Evolutionary conservation across 2,888 invertebrate species (phyloP).

Genomic region (Drosophila mulleri): DNA sequence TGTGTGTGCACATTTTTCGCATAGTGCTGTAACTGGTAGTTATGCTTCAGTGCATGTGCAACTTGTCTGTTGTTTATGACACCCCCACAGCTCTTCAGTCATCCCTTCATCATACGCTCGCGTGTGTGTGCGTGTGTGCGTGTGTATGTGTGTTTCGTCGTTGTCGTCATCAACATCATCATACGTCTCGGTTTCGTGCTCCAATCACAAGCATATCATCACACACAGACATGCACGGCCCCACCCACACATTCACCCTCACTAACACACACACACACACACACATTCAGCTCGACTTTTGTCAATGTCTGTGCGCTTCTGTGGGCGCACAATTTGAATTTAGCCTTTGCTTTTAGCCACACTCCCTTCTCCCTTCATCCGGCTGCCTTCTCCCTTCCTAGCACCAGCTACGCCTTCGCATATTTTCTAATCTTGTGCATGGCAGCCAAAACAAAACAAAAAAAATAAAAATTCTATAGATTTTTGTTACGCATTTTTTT

Average conservation of each 20-base stretch:
- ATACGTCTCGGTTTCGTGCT: slow-evolving; percentile 72
- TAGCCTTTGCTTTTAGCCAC: slow-evolving; percentile 40
- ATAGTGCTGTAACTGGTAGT: slow-evolving; percentile 62
- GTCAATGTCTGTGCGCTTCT: slow-evolving; percentile 21
- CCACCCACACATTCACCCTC: neutral
- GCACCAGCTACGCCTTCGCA: slow-evolving; percentile 1
- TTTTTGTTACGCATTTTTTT: slow-evolving; percentile 43
- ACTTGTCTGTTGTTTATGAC: slow-evolving; percentile 79
- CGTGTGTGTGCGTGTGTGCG: slow-evolving; percentile 1
- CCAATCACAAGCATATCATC: slow-evolving; percentile 75
- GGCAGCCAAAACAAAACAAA: slow-evolving; percentile 11
- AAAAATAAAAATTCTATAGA: slow-evolving; percentile 29
- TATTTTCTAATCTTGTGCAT: slow-evolving; percentile 50
- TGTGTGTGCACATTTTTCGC: slow-evolving; percentile 35
- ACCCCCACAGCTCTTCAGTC: slow-evolving; percentile 39
- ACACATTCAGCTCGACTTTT: slow-evolving; percentile 5
- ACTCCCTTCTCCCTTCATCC: neutral
- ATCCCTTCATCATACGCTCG: neutral
- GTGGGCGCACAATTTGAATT: slow-evolving; percentile 30
- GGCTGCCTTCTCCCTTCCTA: neutral
- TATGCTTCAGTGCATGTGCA: slow-evolving; percentile 75
- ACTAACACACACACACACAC: slow-evolving; percentile 13
- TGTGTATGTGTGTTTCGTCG: slow-evolving; percentile 23
- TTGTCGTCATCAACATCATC: slow-evolving; percentile 76
- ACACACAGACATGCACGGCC: slow-evolving; percentile 33